phyloP scores from a whole-genome alignment of 2,113 vertebrate species.

The Nibea coibor region DNA sequence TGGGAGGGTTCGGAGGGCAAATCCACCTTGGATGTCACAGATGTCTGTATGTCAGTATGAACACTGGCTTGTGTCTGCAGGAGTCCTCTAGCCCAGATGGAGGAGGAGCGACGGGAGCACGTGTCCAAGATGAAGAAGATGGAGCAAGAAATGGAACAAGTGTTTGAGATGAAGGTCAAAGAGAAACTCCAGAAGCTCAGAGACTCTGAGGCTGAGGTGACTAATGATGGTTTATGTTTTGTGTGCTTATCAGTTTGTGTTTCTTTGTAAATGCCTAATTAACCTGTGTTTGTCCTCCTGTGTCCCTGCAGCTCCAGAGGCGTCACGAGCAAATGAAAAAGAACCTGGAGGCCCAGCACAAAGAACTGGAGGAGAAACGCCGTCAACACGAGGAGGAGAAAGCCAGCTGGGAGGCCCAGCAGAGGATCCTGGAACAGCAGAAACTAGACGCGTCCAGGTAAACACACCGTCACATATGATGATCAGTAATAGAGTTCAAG shows the following conservation, averaged over 20 bases:
- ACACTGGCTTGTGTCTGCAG: constrained; percentile 74
- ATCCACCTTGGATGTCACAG: not conserved
- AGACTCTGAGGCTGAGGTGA: constrained; percentile 95
- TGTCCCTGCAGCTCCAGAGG: constrained; percentile 86
- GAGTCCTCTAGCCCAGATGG: constrained; percentile 96
- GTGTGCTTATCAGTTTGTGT: not conserved
- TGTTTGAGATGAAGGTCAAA: constrained; percentile 99
- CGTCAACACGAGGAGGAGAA: constrained; percentile 94
- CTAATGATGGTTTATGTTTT: accelerated
- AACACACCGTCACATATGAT: not conserved
- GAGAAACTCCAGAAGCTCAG: constrained; percentile 96
- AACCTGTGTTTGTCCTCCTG: not conserved
- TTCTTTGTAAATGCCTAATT: not conserved
- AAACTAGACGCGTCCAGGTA: constrained; percentile 86
- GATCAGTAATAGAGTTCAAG: not conserved
- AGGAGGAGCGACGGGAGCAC: constrained; percentile 94
- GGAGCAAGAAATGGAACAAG: constrained; percentile 98
- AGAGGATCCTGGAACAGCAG: constrained; percentile 94
- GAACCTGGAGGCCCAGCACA: constrained; percentile 95
- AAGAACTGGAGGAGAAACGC: constrained; percentile 93
- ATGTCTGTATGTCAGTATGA: constrained; percentile 13
- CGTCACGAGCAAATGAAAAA: constrained; percentile 98
- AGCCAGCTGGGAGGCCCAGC: constrained; percentile 91
- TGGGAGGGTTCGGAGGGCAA: not conserved
- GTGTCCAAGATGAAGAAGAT: constrained; percentile 97